Base-by-base conservation (phyloP, 2,797 vertebrate species). In the Spinus pinus region DNA sequence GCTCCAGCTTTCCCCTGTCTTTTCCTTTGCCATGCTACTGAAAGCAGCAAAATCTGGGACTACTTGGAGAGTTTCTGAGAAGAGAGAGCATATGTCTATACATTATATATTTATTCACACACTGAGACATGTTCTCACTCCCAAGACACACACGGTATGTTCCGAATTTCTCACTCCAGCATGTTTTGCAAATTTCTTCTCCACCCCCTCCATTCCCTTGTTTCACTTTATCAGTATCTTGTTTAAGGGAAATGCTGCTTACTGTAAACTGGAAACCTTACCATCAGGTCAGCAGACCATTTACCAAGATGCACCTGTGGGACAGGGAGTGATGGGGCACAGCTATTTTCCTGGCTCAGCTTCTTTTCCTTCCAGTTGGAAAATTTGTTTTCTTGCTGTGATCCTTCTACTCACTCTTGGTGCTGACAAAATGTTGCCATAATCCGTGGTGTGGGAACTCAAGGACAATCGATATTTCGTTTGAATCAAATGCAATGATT, bases 91-190 rank as follows among this genome's bases (percentile, higher is more conserved):
- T 94, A 94, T 93, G 95, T 90, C 91, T 95, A 78, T 87, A 93
- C 87, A 88, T 94, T 94, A 92, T 41, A 93, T 96, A 94, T 94
- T 96, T 94, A 97, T 96, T 96, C 94, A 94, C 94, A 94, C 93
- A 60, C 86, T 81, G 94, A 96, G 88, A 91, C 86, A 95, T 85
- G 86, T 94, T 95, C 95, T 77, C 85, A 93, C 85, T 95, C 90
- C 86, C 8, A 7, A 95, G 95, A 86, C 86, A 91, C 86, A 96
- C 81, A 85, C 91, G 87, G 91, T 96, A 94, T 92, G 87, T 93
- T 94, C 93, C 25, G 33, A 91, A 65, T 93, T 97, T 96, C 94
- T 92, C 93, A 96, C 89, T 96, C 96, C 90, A 94, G 84, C 91
- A 92, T 94, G 86, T 95, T 96, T 93, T 93, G 93, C 93, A 96